These are phyloP conservation scores for Ficedula albicollis DNA, from an alignment of 2,797 vertebrate species.

Conservation along the genomic window DNA sequence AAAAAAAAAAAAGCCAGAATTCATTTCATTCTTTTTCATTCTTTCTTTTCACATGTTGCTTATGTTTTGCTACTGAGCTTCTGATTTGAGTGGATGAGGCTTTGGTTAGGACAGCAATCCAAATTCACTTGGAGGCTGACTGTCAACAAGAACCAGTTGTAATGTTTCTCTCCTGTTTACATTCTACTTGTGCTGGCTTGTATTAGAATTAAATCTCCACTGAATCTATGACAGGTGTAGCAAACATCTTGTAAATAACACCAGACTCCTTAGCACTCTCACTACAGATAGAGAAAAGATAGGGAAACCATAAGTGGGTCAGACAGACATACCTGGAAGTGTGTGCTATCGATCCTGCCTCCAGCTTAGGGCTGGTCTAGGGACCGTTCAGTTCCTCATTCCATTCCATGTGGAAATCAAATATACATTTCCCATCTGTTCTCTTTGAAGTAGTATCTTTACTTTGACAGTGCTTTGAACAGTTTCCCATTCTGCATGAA, in stretches of 20 bases:
- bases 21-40: background rate
- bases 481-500: slow-evolving; percentile 11
- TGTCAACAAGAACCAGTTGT: slow-evolving; percentile 20
- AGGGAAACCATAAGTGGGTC: background rate
- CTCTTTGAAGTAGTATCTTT: slow-evolving; percentile 50
- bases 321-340: slow-evolving; percentile 31
- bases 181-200: slow-evolving; percentile 61
- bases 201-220: slow-evolving; percentile 25
- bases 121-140: background rate
- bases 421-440: slow-evolving; percentile 48
- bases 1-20: background rate
- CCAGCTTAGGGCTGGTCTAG: slow-evolving; percentile 10
- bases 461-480: slow-evolving; percentile 53
- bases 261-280: slow-evolving; percentile 30
- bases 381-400: slow-evolving; percentile 38
- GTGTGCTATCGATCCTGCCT: background rate
- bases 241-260: slow-evolving; percentile 38
- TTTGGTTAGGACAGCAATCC: background rate
- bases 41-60: background rate
- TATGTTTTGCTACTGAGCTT: background rate
- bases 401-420: slow-evolving; percentile 12
- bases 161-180: slow-evolving; percentile 43
- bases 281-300: slow-evolving; percentile 25
- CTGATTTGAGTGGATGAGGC: background rate
- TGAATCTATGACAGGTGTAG: slow-evolving; percentile 55